Base-by-base conservation (phyloP, 2,888 invertebrate species). In the Melanotus villosus region DNA sequence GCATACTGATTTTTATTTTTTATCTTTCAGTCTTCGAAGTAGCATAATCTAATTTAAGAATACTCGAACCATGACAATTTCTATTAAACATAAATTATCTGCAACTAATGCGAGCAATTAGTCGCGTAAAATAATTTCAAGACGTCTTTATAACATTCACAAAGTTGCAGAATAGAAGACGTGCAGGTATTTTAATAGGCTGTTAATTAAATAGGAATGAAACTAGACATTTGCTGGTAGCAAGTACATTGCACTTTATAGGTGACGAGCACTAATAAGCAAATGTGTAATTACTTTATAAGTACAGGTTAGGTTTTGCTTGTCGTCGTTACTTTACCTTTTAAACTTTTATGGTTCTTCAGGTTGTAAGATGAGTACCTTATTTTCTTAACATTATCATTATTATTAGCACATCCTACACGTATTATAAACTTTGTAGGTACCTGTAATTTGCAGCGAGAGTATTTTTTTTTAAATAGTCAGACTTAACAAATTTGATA, bases 161-260 rank as follows among this genome's bases (percentile, higher is more conserved):
- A n/a, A 47, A 50, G 62, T 62, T 41, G 32, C 32, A 54, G 52
- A 67, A 45, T 26, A 43, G 26, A 21, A 60, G 67, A 62, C 67
- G 52, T 60, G 60, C 34, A 62, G 19, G 60, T 36, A 65, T 65
- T 62, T 68, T 62, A 68, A 63, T 68, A 21, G 68, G 62, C 38
- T 14, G 32, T 43, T 64, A 68, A 68, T 68, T 64, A 68, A 68
- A 64, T 58, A 36, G 47, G 63, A 36, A 26, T 56, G 45, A 58
- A 65, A 57, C 34, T 68, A 63, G 68, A 63, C 54, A 57, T 68
- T 68, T 63, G 62, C 43, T 45, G 63, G 45, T 56, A 34, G 56
- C 50, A 54, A 68, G 63, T 63, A 36, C 68, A 59, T 68, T 68
- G 68, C 68, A 68, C 68, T 68, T 64, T 57, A 36, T 57, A 58